phyloP scores from a whole-genome alignment of 2,888 invertebrate genomes.

The Meliscaeva auricollis region DNA sequence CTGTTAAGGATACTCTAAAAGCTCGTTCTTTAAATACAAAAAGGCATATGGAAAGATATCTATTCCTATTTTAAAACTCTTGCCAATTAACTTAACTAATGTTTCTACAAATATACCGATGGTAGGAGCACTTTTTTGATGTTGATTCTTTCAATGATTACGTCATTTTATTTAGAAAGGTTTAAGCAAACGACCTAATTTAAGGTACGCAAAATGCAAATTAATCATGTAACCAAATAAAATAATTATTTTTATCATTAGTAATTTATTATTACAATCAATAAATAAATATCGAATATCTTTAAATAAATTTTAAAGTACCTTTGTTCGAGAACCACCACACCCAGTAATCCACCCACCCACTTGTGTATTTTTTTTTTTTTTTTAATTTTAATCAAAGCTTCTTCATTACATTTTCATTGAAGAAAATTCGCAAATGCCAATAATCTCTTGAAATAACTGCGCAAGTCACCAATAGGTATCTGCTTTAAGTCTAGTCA shows the following conservation, averaged over 20 bases:
- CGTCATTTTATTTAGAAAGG: background rate
- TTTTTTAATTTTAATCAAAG: conserved; percentile 67
- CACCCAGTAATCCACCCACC: conserved; percentile 24
- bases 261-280: too few species aligned
- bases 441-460: conserved; percentile 37
- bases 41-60: background rate
- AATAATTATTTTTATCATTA: too few species aligned
- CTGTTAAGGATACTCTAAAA: background rate
- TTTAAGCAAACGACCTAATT: too few species aligned
- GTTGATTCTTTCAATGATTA: conserved; percentile 11
- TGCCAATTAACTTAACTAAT: conserved; percentile 13
- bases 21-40: background rate
- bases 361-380: conserved; percentile 21
- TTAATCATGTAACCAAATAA: too few species aligned
- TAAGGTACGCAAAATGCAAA: too few species aligned
- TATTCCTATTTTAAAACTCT: conserved; percentile 1
- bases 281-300: too few species aligned
- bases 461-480: conserved; percentile 56
- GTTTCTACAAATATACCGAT: background rate
- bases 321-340: conserved; percentile 20
- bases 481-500: background rate
- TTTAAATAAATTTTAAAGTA: too few species aligned
- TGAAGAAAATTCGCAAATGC: conserved; percentile 58
- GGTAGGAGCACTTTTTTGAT: background rate
- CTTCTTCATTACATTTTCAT: conserved; percentile 67